phyloP scores from a whole-genome alignment of 2,797 vertebrate species.

The Clamator glandarius region DNA sequence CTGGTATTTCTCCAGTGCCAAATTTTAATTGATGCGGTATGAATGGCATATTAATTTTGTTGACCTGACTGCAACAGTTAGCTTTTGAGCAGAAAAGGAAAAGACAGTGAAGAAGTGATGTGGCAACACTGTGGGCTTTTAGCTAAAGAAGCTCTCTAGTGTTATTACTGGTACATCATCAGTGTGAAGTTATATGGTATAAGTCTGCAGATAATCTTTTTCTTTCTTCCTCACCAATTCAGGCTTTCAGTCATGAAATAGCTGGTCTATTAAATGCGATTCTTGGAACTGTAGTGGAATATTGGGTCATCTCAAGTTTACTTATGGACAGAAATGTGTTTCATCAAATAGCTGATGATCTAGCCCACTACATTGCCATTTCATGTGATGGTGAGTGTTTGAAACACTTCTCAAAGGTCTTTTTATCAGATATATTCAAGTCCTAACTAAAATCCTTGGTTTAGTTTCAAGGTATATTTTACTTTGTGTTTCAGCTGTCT shows the following conservation, averaged over 20 bases:
- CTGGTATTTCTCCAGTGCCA: background rate
- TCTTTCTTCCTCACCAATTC: background rate
- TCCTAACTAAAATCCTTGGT: background rate
- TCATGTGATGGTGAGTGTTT: slow-evolving; percentile 85
- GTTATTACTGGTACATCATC: background rate
- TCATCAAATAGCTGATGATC: slow-evolving; percentile 82
- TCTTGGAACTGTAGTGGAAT: slow-evolving; percentile 88
- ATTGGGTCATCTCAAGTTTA: slow-evolving; percentile 88
- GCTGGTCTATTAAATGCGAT: slow-evolving; percentile 82
- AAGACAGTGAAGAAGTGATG: background rate
- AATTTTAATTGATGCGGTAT: background rate
- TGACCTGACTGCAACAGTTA: background rate
- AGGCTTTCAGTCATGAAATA: slow-evolving; percentile 80
- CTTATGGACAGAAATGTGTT: slow-evolving; percentile 84
- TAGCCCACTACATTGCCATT: slow-evolving; percentile 84
- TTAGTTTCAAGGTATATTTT: background rate
- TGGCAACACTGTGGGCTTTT: background rate
- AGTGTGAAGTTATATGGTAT: background rate
- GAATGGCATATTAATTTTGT: background rate
- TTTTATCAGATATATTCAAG: background rate
- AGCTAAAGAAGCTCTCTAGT: background rate
- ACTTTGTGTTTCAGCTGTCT: background rate
- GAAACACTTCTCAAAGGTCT: background rate
- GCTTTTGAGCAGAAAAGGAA: background rate
- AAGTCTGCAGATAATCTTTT: background rate